Percentiles rank a stretch among this genome's conserved stretches.
Evolutionary conservation across 1,140 invertebrate genomes (phyloP).

Genomic region (Nautilus pompilius): DNA sequence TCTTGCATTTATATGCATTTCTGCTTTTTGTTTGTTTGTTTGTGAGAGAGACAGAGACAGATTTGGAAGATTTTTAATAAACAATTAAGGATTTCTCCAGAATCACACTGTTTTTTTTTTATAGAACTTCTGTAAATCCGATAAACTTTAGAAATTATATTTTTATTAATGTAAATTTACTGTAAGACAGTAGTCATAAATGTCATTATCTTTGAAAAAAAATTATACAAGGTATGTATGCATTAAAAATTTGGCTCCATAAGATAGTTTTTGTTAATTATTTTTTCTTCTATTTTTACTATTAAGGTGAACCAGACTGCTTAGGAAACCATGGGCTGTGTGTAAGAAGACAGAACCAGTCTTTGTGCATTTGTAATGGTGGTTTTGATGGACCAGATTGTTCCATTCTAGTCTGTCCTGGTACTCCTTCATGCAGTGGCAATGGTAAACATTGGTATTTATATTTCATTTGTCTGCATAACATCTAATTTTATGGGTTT

Average conservation of each 20-base stretch:
- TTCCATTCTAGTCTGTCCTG: constrained; percentile 36
- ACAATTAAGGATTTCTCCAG: too few relatives aligned
- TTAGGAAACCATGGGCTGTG: constrained; percentile 21
- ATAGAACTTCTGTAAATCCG: too few relatives aligned
- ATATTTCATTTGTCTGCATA: not conserved
- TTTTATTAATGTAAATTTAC: too few relatives aligned
- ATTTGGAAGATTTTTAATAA: too few relatives aligned
- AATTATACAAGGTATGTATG: not conserved
- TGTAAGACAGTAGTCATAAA: too few relatives aligned
- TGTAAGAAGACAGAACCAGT: constrained; percentile 18
- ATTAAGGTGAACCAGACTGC: constrained; percentile 36
- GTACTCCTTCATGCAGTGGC: constrained; percentile 29
- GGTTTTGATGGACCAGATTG: constrained; percentile 36
- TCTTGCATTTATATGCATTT: too few relatives aligned
- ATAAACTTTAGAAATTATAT: too few relatives aligned
- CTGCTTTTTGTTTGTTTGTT: too few relatives aligned
- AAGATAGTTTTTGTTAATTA: not conserved
- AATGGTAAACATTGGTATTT: constrained; percentile 22
- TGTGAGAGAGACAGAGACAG: too few relatives aligned
- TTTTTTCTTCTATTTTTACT: not conserved
- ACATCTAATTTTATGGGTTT: not conserved
- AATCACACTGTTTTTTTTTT: too few relatives aligned
- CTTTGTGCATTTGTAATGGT: constrained; percentile 34
- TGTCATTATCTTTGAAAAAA: not conserved
- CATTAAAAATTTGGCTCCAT: not conserved